Percentiles rank a stretch among this genome's conserved stretches.
Conservation (phyloP, 2,888 invertebrate species). For the Drosophila birchii region DNA sequence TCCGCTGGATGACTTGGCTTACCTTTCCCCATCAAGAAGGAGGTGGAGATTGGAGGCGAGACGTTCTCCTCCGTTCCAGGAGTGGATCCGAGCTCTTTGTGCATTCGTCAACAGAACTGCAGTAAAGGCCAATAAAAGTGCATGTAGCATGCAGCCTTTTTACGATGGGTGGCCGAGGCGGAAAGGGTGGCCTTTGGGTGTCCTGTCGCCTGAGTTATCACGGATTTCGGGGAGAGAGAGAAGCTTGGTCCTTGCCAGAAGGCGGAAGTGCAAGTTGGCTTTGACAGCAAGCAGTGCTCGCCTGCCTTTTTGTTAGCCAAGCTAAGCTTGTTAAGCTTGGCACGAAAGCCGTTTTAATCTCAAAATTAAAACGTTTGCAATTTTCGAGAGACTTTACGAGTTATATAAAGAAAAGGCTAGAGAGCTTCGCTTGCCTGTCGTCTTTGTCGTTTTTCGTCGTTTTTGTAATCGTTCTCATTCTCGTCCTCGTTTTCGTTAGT, state of each 20-base stretch:
- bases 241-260: slow-evolving; percentile 38
- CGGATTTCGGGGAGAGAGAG: background rate
- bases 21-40: slow-evolving; percentile 16
- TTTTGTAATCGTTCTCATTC: slow-evolving; percentile 36
- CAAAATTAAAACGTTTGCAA: slow-evolving; percentile 81
- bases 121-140: slow-evolving; percentile 80
- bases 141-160: slow-evolving; percentile 76
- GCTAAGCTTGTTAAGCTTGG: slow-evolving; percentile 78
- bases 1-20: slow-evolving; percentile 23
- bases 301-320: slow-evolving; percentile 62
- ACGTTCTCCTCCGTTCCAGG: slow-evolving; percentile 33
- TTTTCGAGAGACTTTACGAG: slow-evolving; percentile 77
- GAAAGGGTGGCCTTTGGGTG: background rate
- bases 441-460: slow-evolving; percentile 51
- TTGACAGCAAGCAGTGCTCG: slow-evolving; percentile 23
- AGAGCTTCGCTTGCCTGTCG: slow-evolving; percentile 15
- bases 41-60: background rate
- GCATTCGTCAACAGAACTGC: slow-evolving; percentile 74
- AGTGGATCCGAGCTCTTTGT: slow-evolving; percentile 32
- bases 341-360: slow-evolving; percentile 81
- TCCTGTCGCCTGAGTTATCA: slow-evolving; percentile 3
- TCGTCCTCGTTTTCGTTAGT: slow-evolving; percentile 55
- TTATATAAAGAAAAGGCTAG: slow-evolving; percentile 56
- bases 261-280: slow-evolving; percentile 61
- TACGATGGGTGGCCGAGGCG: slow-evolving; percentile 48